A percentile compares a stretch with the other conserved stretches of the same genome.
These are phyloP conservation scores for Pangasianodon gigas DNA, from an alignment of 2,113 vertebrate genomes.

Conservation along the genomic window DNA sequence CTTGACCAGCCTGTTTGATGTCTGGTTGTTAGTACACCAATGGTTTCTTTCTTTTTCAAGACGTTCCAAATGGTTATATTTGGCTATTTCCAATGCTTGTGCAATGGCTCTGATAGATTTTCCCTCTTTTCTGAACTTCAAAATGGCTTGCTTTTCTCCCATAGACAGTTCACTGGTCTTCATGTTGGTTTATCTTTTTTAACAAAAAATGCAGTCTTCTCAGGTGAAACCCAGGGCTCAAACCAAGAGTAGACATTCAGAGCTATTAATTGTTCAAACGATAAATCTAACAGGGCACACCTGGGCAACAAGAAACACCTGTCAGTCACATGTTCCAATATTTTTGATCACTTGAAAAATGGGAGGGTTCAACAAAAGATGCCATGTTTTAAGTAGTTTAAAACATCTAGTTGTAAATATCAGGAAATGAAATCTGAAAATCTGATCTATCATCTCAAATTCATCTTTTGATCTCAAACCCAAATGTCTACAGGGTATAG, in stretches of 20 bases:
- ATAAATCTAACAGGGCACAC: not conserved
- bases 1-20: no score
- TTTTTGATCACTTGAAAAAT: not conserved
- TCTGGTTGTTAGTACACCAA: not conserved
- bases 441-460: not conserved
- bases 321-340: not conserved
- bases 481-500: not conserved
- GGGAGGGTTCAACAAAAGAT: not conserved
- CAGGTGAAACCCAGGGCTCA: not conserved
- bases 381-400: not conserved
- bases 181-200: not conserved
- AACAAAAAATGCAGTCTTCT: not conserved
- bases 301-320: not conserved
- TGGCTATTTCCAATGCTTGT: not conserved
- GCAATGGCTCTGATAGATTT: not conserved
- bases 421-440: not conserved
- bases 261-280: not conserved
- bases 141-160: not conserved
- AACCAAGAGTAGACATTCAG: not conserved
- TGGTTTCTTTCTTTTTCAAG: not conserved
- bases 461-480: not conserved
- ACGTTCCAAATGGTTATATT: not conserved
- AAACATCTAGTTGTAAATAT: not conserved
- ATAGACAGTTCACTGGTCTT: not conserved
- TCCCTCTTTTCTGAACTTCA: not conserved